Conservation (phyloP, 2,113 vertebrate species). For the Cavia aperea region DNA sequence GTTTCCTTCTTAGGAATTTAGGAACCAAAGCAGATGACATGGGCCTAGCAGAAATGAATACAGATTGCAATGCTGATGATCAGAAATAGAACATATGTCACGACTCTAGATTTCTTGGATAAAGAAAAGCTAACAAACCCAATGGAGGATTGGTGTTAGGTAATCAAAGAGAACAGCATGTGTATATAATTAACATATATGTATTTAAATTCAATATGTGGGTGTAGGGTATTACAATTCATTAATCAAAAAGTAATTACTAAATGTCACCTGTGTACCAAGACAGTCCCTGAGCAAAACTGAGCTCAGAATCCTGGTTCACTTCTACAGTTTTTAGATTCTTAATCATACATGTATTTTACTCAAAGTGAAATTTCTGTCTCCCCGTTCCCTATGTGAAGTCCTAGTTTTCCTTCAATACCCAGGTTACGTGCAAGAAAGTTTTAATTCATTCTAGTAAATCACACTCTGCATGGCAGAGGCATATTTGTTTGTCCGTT, state of each 20-base stretch:
- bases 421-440: background rate
- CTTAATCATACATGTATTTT: background rate
- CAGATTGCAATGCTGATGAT: background rate
- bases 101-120: background rate
- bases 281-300: background rate
- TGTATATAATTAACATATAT: background rate
- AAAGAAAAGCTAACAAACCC: background rate
- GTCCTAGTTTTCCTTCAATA: background rate
- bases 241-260: background rate
- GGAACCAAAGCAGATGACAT: background rate
- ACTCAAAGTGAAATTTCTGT: background rate
- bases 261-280: background rate
- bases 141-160: background rate
- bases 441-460: background rate
- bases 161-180: background rate
- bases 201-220: background rate
- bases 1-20: background rate
- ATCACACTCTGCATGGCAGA: background rate
- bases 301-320: background rate
- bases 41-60: background rate
- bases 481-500: background rate
- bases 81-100: background rate
- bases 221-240: background rate
- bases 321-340: background rate
- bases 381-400: background rate